Evolutionary conservation across 2,797 vertebrate genomes (phyloP).

Genomic region (Gymnothorax reevesii): DNA sequence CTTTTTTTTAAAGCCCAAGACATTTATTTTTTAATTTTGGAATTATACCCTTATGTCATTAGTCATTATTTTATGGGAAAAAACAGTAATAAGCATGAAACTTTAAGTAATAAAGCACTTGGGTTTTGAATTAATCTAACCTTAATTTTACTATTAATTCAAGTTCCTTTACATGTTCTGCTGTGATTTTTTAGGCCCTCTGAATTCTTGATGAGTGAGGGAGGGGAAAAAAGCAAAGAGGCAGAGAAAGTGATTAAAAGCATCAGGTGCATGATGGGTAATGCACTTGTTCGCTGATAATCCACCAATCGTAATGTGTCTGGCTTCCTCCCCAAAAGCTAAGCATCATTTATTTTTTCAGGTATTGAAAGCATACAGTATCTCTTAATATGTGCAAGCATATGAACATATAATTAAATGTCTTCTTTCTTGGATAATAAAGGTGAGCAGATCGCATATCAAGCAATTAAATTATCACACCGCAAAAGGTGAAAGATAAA

Average conservation of each 20-base stretch:
- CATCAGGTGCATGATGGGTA: background rate
- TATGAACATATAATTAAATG: background rate
- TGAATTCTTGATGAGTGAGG: background rate
- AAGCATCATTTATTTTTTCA: too few relatives aligned
- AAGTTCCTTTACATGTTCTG: conserved; percentile 54
- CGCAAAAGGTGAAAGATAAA: too few relatives aligned
- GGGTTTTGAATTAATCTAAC: conserved; percentile 78
- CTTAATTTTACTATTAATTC: conserved; percentile 77
- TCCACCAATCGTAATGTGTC: background rate
- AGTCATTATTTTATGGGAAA: conserved; percentile 71
- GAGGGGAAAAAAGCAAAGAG: background rate
- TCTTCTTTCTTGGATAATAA: background rate
- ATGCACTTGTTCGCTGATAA: background rate
- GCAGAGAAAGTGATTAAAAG: conserved; percentile 31
- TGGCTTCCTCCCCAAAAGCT: too few relatives aligned
- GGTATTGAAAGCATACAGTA: background rate
- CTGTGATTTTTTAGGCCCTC: background rate
- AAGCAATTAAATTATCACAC: conserved; percentile 54
- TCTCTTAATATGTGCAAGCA: background rate
- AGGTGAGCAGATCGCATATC: conserved; percentile 43
- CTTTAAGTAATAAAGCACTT: conserved; percentile 78
- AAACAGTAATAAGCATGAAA: conserved; percentile 74
- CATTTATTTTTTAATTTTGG: conserved; percentile 45
- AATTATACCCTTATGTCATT: conserved; percentile 72
- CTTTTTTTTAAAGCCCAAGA: conserved; percentile 22